Percentiles rank a stretch among this genome's conserved stretches.
Conservation (phyloP, 2,113 vertebrate genomes). For the Carettochelys insculpta region DNA sequence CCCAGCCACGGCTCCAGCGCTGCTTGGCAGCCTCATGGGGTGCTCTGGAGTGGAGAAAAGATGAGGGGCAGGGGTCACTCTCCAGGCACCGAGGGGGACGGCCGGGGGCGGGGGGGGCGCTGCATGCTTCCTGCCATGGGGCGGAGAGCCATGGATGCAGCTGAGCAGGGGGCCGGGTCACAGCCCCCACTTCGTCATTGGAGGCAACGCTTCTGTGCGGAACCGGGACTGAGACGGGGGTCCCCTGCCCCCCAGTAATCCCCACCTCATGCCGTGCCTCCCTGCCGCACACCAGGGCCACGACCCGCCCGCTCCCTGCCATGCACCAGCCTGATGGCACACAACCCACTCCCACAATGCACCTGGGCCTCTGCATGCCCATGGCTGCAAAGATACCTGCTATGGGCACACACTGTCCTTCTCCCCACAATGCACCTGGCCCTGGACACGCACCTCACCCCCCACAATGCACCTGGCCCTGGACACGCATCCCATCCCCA, state of each 20-base stretch:
- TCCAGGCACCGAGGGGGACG: slow-evolving; percentile 44
- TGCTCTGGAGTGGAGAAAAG: slow-evolving; percentile 80
- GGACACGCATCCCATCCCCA: neutral
- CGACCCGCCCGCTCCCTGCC: neutral
- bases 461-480: neutral
- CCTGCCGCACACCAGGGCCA: neutral
- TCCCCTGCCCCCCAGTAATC: neutral
- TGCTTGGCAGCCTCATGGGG: slow-evolving; percentile 72
- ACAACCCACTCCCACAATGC: too few species aligned
- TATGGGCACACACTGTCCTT: neutral
- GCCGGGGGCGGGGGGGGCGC: neutral
- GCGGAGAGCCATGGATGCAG: neutral
- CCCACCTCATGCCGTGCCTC: neutral
- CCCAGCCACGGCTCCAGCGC: slow-evolving; percentile 83
- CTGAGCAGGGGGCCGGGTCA: neutral
- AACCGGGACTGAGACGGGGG: neutral
- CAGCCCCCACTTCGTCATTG: neutral
- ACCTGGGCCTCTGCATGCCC: too few species aligned
- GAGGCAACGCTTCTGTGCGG: neutral
- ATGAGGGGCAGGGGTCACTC: slow-evolving; percentile 10
- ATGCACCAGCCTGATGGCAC: neutral
- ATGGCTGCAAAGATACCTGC: too few species aligned
- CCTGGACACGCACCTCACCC: too few species aligned
- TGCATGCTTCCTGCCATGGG: neutral
- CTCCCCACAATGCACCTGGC: neutral